Evolutionary conservation across 2,888 invertebrate genomes (phyloP).

Genomic region (Drosophila fulvimacula): DNA sequence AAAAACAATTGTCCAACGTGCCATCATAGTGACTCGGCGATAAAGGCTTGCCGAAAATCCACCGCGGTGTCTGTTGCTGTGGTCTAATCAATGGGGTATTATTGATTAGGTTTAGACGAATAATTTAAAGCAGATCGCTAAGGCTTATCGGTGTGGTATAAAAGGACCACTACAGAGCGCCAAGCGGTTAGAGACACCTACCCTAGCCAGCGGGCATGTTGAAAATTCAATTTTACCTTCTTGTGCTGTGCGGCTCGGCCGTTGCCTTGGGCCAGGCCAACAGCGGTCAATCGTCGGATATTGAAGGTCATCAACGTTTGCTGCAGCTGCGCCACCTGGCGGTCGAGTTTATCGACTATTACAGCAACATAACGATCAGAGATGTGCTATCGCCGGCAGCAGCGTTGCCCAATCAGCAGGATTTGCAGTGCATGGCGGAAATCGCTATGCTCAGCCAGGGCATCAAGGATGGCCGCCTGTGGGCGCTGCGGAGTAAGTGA

Average conservation of each 20-base stretch:
- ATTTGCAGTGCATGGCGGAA: slow-evolving; percentile 49
- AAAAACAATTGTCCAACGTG: not conserved
- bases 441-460: slow-evolving; percentile 24
- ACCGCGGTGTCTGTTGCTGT: slow-evolving; percentile 4
- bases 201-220: slow-evolving; percentile 1
- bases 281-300: not conserved
- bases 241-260: slow-evolving; percentile 12
- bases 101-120: slow-evolving; percentile 20
- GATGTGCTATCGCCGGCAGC: slow-evolving; percentile 15
- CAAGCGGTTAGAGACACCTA: not conserved
- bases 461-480: slow-evolving; percentile 13
- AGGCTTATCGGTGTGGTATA: slow-evolving; percentile 18
- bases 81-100: slow-evolving; percentile 6
- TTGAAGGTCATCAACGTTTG: slow-evolving; percentile 9
- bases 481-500: slow-evolving; percentile 39
- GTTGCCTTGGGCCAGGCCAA: not conserved
- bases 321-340: slow-evolving; percentile 45
- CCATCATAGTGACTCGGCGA: not conserved
- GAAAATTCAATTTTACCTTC: not conserved
- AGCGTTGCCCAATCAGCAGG: slow-evolving; percentile 26
- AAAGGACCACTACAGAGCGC: not conserved
- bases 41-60: not conserved
- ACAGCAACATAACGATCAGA: slow-evolving; percentile 36
- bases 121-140: not conserved
- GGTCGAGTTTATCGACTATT: slow-evolving; percentile 57